phyloP scores from a whole-genome alignment of 53 echinoderm and acorn worm species.

The Crossaster papposus region DNA sequence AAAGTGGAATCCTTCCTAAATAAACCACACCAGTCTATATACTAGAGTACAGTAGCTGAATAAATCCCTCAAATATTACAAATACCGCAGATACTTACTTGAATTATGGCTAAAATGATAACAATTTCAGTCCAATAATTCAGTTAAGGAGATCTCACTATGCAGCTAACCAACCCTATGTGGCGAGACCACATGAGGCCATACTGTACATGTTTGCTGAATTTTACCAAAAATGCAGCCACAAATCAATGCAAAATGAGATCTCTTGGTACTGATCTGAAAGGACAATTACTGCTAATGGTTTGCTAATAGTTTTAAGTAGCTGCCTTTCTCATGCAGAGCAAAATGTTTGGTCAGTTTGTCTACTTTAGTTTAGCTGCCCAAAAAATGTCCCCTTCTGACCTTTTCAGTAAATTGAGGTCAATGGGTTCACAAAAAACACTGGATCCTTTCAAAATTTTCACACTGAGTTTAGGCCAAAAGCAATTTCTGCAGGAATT shows the following conservation, averaged over 20 bases:
- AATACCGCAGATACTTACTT: conserved; percentile 33
- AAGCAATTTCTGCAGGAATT: too few species aligned
- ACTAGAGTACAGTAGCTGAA: not conserved
- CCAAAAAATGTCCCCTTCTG: not conserved
- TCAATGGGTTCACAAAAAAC: not conserved
- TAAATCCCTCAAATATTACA: conserved; percentile 7
- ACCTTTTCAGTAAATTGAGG: not conserved
- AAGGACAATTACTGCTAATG: not conserved
- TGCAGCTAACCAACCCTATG: not conserved
- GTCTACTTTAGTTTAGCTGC: not conserved
- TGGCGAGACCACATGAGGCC: not conserved
- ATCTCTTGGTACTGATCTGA: not conserved
- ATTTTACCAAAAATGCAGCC: not conserved
- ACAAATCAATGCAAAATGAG: not conserved
- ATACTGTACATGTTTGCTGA: not conserved
- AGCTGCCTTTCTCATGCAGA: not conserved
- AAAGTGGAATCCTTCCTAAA: not conserved
- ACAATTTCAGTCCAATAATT: conserved; percentile 30
- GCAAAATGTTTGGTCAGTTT: not conserved
- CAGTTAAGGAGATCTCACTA: not conserved
- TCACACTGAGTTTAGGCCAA: too few species aligned
- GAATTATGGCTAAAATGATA: conserved; percentile 5
- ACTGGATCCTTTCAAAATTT: too few species aligned
- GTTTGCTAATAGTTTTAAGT: not conserved
- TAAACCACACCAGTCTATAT: not conserved